These are phyloP conservation scores for Hipposideros armiger DNA, from an alignment of 2,113 vertebrate species.

Conservation along the genomic window DNA sequence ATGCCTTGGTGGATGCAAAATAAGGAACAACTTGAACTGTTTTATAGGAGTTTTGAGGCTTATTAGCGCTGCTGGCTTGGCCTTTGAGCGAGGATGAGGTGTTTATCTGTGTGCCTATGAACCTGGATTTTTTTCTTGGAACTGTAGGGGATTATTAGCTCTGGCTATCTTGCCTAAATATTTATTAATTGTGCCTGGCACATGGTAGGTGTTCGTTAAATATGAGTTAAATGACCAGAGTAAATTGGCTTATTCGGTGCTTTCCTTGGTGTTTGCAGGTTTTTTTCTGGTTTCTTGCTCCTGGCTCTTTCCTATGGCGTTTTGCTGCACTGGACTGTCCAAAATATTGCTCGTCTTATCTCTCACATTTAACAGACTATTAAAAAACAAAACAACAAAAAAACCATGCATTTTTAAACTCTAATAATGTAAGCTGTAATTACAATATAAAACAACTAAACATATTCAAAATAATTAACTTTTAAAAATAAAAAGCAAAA, in stretches of 20 bases:
- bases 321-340: conserved; percentile 48
- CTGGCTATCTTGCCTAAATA: conserved; percentile 29
- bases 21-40: conserved; percentile 3
- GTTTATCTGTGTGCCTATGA: neutral
- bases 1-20: conserved; percentile 38
- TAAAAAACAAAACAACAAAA: neutral
- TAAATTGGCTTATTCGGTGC: conserved; percentile 32
- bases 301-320: neutral
- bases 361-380: neutral
- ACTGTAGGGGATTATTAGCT: neutral
- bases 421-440: conserved; percentile 71
- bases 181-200: conserved; percentile 49
- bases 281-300: conserved; percentile 24
- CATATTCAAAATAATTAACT: conserved; percentile 64
- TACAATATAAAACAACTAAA: conserved; percentile 61
- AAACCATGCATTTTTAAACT: conserved; percentile 61
- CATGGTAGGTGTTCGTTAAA: conserved; percentile 42
- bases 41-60: neutral
- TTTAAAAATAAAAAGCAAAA: conserved; percentile 51
- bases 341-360: neutral
- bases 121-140: conserved; percentile 10
- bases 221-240: conserved; percentile 36
- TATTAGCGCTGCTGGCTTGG: neutral
- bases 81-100: neutral
- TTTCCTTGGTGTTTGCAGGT: neutral